phyloP scores from a whole-genome alignment of 2,113 vertebrate species.

The Cairina moschata region DNA sequence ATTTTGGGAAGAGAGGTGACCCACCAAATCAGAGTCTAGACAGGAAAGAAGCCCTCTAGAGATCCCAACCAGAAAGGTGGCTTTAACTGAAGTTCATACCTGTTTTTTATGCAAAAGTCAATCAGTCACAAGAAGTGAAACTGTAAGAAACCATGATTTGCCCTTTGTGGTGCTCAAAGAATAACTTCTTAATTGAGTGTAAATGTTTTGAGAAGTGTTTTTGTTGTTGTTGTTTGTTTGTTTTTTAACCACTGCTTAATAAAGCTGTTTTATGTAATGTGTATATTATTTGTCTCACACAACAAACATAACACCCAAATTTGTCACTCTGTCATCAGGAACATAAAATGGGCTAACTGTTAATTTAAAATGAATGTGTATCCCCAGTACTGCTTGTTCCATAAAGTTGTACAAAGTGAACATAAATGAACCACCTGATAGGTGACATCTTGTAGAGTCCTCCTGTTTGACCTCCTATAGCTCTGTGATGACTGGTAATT shows the following conservation, averaged over 20 bases:
- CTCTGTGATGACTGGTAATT: background rate
- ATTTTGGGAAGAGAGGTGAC: background rate
- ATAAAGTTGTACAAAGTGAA: background rate
- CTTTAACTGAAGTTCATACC: background rate
- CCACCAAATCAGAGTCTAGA: background rate
- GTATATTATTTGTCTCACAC: background rate
- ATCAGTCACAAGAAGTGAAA: background rate
- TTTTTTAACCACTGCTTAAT: background rate
- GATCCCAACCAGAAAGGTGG: background rate
- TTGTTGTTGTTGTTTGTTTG: background rate
- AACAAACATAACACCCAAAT: background rate
- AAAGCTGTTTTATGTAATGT: constrained; percentile 6
- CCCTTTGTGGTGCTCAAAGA: background rate
- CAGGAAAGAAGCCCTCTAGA: background rate
- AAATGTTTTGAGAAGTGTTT: constrained; percentile 7
- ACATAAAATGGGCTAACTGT: background rate
- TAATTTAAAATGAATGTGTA: background rate
- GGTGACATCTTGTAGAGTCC: background rate
- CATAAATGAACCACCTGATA: background rate
- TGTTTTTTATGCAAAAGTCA: background rate
- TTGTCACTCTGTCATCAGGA: background rate
- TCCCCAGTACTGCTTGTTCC: background rate
- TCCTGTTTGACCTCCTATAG: background rate
- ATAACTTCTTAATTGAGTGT: background rate
- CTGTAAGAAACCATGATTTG: background rate